Conservation (phyloP, 2,797 vertebrate species). For the Coracias cyanogaster region DNA sequence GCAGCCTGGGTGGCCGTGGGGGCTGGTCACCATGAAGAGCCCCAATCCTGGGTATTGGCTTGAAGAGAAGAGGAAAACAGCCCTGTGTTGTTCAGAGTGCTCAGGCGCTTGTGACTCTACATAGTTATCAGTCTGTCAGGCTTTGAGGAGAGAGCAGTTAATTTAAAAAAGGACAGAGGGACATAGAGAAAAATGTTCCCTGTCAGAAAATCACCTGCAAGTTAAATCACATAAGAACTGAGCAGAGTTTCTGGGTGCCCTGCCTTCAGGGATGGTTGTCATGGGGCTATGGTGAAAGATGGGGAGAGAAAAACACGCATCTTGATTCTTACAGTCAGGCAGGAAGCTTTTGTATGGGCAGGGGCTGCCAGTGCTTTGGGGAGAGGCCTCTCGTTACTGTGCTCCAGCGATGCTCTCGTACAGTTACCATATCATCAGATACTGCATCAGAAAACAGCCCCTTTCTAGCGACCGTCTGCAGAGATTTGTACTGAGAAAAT, state of each 20-base stretch:
- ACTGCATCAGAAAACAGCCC: neutral
- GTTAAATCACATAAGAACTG: neutral
- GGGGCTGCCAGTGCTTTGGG: neutral
- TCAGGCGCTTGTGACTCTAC: neutral
- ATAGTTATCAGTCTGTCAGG: neutral
- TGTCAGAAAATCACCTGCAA: neutral
- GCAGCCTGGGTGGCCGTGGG: neutral
- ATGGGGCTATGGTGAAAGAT: neutral
- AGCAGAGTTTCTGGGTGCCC: neutral
- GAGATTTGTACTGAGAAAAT: neutral
- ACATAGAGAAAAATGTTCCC: neutral
- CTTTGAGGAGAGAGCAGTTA: neutral
- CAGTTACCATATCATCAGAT: neutral
- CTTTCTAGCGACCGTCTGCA: neutral
- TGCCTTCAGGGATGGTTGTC: neutral
- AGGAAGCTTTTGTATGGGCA: neutral
- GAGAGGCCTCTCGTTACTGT: neutral
- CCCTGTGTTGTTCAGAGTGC: neutral
- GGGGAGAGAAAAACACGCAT: neutral
- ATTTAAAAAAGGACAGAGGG: neutral
- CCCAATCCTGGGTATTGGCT: neutral
- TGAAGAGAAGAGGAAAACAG: neutral
- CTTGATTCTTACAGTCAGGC: accelerated
- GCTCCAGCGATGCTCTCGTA: neutral
- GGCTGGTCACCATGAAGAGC: neutral